A percentile compares a stretch with the other conserved stretches of the same genome.
Conservation (phyloP, 2,797 vertebrate genomes). For the Tokudaia muenninki region DNA sequence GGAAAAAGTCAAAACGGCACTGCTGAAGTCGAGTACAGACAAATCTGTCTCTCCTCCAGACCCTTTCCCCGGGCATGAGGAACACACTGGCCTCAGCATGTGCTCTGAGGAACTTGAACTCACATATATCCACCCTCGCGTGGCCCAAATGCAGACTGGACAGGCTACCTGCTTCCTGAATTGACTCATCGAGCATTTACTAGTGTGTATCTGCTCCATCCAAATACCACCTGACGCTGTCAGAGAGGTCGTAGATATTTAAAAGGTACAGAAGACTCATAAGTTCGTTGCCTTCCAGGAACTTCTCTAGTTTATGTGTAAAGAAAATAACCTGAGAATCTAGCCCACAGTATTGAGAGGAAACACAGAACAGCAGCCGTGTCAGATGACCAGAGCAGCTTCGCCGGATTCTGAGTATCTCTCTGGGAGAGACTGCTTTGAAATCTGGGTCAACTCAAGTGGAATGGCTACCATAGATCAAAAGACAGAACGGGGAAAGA, state of each 20-base stretch:
- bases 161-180: not conserved
- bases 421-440: not conserved
- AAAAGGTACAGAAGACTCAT: not conserved
- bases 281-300: not conserved
- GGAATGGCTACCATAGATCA: not conserved
- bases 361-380: not conserved
- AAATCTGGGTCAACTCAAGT: not conserved
- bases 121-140: too few species aligned
- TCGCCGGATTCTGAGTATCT: not conserved
- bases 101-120: not conserved
- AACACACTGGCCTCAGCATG: not conserved
- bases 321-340: not conserved
- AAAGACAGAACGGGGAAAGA: not conserved
- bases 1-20: conserved; percentile 71
- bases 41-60: conserved; percentile 20
- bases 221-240: not conserved
- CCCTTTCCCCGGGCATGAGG: not conserved
- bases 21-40: conserved; percentile 58
- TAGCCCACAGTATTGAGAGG: not conserved
- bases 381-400: not conserved
- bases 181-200: not conserved
- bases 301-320: not conserved
- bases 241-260: not conserved
- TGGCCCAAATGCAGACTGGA: not conserved
- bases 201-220: not conserved